A percentile compares a stretch with the other conserved stretches of the same genome.
Conservation (phyloP, 2,797 vertebrate genomes). For the Falco novaeseelandiae region DNA sequence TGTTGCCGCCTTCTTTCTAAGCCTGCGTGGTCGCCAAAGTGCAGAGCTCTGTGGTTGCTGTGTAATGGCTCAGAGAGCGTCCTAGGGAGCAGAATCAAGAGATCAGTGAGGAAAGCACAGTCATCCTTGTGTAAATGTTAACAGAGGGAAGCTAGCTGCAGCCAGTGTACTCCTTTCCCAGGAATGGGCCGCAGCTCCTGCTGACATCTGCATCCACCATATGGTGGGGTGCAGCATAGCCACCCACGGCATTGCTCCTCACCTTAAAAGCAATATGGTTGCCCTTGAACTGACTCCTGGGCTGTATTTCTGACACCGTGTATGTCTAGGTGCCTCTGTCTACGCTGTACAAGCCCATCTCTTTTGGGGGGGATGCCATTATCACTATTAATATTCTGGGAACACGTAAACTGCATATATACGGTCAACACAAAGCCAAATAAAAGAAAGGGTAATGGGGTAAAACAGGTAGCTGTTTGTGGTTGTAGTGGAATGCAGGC, state of each 20-base stretch:
- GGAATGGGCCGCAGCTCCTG: not conserved
- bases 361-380: not conserved
- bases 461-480: not conserved
- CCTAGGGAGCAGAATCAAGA: not conserved
- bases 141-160: not conserved
- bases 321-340: too few relatives aligned
- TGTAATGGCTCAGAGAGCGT: fast-evolving
- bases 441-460: not conserved
- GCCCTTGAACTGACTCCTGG: fast-evolving
- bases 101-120: not conserved
- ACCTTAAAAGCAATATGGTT: fast-evolving
- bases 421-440: not conserved
- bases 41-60: not conserved
- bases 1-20: not conserved
- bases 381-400: not conserved
- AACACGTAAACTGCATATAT: not conserved
- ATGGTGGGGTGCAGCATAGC: not conserved
- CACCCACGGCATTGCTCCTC: not conserved
- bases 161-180: fast-evolving
- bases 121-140: not conserved
- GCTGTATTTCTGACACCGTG: fast-evolving
- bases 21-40: not conserved
- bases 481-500: not conserved
- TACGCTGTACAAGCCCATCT: fast-evolving
- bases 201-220: not conserved